A percentile compares a stretch with the other conserved stretches of the same genome.
Conservation (phyloP, 1,140 invertebrate genomes). For the Psix sp. region DNA sequence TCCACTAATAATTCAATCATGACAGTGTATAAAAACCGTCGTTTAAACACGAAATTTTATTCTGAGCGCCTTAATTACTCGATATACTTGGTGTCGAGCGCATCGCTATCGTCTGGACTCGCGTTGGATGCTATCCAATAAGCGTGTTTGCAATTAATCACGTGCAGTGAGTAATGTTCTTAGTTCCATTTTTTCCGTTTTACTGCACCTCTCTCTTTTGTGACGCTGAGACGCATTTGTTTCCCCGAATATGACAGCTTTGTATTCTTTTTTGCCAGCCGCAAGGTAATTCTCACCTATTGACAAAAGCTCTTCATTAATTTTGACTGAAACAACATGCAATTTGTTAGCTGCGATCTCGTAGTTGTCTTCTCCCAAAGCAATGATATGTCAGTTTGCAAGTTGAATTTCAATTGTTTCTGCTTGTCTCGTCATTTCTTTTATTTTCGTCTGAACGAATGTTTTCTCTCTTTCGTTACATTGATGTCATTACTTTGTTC, state of each 20-base stretch:
- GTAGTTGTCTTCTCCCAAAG: no score
- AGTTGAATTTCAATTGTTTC: no score
- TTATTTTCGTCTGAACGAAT: no score
- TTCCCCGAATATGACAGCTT: conserved; percentile 34
- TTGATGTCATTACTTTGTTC: no score
- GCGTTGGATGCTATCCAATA: conserved; percentile 54
- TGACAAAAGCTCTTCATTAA: conserved; percentile 31
- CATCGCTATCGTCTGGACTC: conserved; percentile 49
- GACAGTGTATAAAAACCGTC: conserved; percentile 20
- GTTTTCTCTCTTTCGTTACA: no score
- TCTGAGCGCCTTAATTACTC: conserved; percentile 53
- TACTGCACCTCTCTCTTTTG: neutral
- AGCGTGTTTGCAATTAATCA: conserved; percentile 56
- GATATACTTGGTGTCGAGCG: conserved; percentile 42
- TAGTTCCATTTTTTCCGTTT: conserved; percentile 39
- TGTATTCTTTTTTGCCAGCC: conserved; percentile 10
- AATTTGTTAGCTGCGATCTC: conserved; percentile 10
- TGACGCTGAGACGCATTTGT: conserved; percentile 28
- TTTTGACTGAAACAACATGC: conserved; percentile 10
- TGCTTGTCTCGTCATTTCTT: no score
- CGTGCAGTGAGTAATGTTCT: conserved; percentile 47
- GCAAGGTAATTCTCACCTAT: conserved; percentile 30
- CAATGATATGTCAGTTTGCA: no score
- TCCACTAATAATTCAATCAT: neutral
- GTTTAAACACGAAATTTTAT: conserved; percentile 44